Evolutionary conservation across 1,140 invertebrate genomes (phyloP), one percentile per base, ranked within the genome.

Genomic region (Papilio glaucus): DNA sequence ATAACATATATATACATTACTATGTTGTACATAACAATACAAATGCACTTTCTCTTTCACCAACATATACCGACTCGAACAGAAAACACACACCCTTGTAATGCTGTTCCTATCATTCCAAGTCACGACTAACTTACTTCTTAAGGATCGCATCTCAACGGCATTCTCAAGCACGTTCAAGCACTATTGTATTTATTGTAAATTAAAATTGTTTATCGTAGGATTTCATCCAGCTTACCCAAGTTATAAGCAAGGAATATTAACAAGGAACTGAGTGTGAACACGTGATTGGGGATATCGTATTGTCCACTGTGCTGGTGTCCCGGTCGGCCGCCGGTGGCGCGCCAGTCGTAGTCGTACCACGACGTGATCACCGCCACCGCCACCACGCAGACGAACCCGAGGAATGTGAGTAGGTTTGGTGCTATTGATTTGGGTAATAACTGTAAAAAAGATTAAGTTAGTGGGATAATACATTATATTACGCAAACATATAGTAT

Each of bases 231-330:
- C n/a, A n/a, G n/a, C 93, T 94, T 94, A 98, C 97, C 97, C 86
- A 99, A 94, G 5, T 98, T 99, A 85, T 99, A 98, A 6, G 98
- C 97, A 80, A 99, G 90, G 88, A 99, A 99, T 78, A 99, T 95
- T 84, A 97, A 97, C 70, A 99, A 96, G 84, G 97, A 97, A 76
- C 98, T 94, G 7, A 96, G 96, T 33, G 96, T 96, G 38, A 96
- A 81, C 4, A 97, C 91, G 95, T 97, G 98, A 72, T 91, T 92
- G 1, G 98, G 97, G 79, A 99, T 77, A 0, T 76, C 65, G 96
- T 78, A 98, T 8, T 42, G 37, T 39, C 15, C 69, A 38, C 21
- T 29, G 39, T n/a, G 24, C 39, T 57, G 53, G 26, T 94, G 89
- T 8, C 95, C 90, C 74, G 95, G 93, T 80, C 95, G 86, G 79